phyloP scores from a whole-genome alignment of 2,797 vertebrate genomes.

The Tenualosa thibaudeaui region DNA sequence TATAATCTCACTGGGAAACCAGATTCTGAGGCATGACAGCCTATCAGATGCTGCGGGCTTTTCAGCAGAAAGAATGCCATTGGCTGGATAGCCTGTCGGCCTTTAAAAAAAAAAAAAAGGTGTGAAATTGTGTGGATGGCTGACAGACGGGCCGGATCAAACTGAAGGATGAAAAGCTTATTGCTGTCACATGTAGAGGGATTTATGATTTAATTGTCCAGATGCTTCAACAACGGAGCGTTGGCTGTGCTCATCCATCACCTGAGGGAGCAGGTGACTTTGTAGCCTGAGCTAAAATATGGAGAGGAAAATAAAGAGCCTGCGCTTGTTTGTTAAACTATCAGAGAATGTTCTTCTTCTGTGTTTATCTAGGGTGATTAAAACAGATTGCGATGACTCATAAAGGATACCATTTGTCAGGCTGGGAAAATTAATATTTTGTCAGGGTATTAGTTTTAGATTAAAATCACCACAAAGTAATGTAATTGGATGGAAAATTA shows the following conservation, averaged over 20 bases:
- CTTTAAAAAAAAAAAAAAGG: not conserved
- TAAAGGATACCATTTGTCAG: slow-evolving; percentile 35
- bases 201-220: slow-evolving; percentile 53
- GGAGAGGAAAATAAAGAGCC: slow-evolving; percentile 3
- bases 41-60: not conserved
- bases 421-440: slow-evolving; percentile 40
- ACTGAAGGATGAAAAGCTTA: slow-evolving; percentile 41
- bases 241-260: slow-evolving; percentile 33
- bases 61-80: not conserved
- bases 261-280: not conserved
- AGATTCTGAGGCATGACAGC: slow-evolving; percentile 9
- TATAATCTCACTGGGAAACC: not conserved
- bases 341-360: slow-evolving; percentile 12
- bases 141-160: slow-evolving; percentile 21
- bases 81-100: not conserved
- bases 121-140: not conserved
- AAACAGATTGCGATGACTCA: slow-evolving; percentile 34
- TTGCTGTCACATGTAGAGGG: slow-evolving; percentile 27
- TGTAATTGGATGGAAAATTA: slow-evolving; percentile 2
- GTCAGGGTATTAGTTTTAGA: slow-evolving; percentile 37
- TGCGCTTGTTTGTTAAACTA: slow-evolving; percentile 39
- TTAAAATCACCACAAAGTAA: slow-evolving; percentile 28
- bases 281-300: not conserved
- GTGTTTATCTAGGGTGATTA: slow-evolving; percentile 40
- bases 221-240: slow-evolving; percentile 28